These are phyloP conservation scores for Mallotus villosus DNA, from an alignment of 2,797 vertebrate species.

Conservation along the genomic window DNA sequence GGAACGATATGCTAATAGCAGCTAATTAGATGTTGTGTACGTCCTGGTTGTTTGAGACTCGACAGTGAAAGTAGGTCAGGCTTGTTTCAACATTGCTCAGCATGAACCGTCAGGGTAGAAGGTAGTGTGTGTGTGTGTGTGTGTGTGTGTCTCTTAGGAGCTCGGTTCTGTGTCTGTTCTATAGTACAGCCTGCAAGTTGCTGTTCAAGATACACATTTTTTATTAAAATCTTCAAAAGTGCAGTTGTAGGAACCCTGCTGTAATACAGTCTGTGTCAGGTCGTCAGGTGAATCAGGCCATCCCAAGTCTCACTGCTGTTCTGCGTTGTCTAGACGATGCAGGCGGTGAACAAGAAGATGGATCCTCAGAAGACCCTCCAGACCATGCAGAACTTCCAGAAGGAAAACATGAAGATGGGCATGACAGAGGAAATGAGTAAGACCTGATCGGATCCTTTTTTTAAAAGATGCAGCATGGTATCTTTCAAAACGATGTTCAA, in stretches of 20 bases:
- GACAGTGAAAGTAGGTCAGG: conserved; percentile 24
- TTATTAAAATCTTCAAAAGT: neutral
- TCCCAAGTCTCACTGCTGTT: neutral
- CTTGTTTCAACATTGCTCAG: conserved; percentile 31
- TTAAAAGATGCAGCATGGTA: neutral
- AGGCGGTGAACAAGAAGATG: conserved; percentile 98
- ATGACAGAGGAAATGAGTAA: conserved; percentile 99
- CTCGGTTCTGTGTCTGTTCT: neutral
- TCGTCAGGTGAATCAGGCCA: too few species aligned
- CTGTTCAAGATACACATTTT: neutral
- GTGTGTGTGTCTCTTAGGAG: neutral
- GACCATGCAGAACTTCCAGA: conserved; percentile 99
- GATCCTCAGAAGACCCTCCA: conserved; percentile 96
- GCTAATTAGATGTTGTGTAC: neutral
- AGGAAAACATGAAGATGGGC: conserved; percentile 98
- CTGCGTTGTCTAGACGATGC: conserved; percentile 84
- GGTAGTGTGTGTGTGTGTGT: conserved; percentile 18
- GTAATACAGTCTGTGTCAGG: too few species aligned
- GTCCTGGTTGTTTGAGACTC: conserved; percentile 9
- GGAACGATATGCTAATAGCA: neutral
- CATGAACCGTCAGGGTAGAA: conserved; percentile 34
- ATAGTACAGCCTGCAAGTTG: too few species aligned
- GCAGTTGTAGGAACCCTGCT: neutral
- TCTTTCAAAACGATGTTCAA: conserved; percentile 19
- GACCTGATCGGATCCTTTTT: conserved; percentile 36